Evolutionary conservation across 2,113 vertebrate species (phyloP), one percentile per base, ranked within the genome.

Genomic region (Pelvicachromis taeniatus): DNA sequence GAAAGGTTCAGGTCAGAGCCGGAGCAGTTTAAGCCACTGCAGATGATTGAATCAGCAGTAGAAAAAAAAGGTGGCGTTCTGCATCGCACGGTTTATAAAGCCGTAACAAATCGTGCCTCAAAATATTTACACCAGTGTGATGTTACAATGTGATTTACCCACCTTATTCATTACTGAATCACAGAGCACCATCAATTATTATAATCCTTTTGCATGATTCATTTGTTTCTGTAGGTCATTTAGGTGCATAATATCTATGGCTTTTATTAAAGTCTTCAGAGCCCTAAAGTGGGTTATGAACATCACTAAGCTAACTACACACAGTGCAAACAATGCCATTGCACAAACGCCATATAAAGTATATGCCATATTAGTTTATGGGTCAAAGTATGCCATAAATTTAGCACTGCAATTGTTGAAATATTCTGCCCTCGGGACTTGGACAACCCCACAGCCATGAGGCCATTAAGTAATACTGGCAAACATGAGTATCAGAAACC

Each of bases 1-100:
- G 83, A 91, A 83, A 85, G 55, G 42, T 84, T 87, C 80, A n/a
- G 42, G 17, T 40, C 61, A 45, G 17, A 68, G 84, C 29, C 80
- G 45, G 3, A 68, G 75, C 12, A 29, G 40, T 35, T 45, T 70
- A 65, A 77, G 65, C 35, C 35, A 68, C 16, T 42, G 40, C 45
- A 82, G 55, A 79, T 14, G 75, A 54, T 79, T 79, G 80, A 86
- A 88, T 90, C 81, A 42, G 52, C n/a, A 78, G 17, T 54, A 73
- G 26, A 87, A 26, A 65, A 16, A 52, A 56, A 26, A 48, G 1
- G 55, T 79, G 53, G 53, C 26, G 6, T 35, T 40, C 12, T 33
- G 29, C 31, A 29, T 16, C 5, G 38, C 7, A 42, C n/a, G 4
- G 38, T 9, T 12, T 16, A 77, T 55, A 58, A 31, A 29, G 6